Conservation (phyloP, 2,797 vertebrate genomes). For the Morelia viridis region DNA sequence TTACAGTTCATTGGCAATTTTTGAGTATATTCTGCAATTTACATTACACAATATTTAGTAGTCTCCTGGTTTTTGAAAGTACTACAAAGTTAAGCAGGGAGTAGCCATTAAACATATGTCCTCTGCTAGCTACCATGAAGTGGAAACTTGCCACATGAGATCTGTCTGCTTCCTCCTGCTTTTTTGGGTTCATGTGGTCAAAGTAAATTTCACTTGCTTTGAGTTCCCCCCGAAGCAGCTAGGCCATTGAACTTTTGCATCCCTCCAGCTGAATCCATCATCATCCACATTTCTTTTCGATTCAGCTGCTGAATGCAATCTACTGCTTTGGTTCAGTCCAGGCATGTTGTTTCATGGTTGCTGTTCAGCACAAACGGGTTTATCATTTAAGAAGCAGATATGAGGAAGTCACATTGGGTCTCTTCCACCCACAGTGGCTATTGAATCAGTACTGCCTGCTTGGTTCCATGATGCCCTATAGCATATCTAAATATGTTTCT, state of each 20-base stretch:
- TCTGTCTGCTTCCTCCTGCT: neutral
- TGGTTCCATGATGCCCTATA: neutral
- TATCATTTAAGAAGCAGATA: constrained; percentile 25
- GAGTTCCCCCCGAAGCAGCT: constrained; percentile 17
- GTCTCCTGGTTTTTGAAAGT: constrained; percentile 52
- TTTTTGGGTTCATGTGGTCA: constrained; percentile 2
- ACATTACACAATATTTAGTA: constrained; percentile 50
- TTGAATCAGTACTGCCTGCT: neutral
- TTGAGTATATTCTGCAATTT: neutral
- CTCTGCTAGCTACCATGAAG: constrained; percentile 55
- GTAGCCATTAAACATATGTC: constrained; percentile 61
- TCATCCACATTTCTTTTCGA: constrained; percentile 38
- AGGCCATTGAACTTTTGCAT: constrained; percentile 49
- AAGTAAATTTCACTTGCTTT: constrained; percentile 34
- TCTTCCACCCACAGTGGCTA: neutral
- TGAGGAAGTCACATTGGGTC: neutral
- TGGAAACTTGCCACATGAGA: constrained; percentile 53
- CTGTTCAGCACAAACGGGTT: neutral
- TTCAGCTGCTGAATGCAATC: constrained; percentile 42
- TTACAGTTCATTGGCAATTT: neutral
- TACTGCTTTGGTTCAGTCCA: constrained; percentile 23
- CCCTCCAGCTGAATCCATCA: constrained; percentile 50
- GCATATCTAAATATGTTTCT: neutral
- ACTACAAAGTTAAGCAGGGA: constrained; percentile 61
- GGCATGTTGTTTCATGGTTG: constrained; percentile 21